Evolutionary conservation across 2,888 invertebrate species (phyloP), one percentile per base, ranked within the genome.

Genomic region (Cheilosia variabilis): DNA sequence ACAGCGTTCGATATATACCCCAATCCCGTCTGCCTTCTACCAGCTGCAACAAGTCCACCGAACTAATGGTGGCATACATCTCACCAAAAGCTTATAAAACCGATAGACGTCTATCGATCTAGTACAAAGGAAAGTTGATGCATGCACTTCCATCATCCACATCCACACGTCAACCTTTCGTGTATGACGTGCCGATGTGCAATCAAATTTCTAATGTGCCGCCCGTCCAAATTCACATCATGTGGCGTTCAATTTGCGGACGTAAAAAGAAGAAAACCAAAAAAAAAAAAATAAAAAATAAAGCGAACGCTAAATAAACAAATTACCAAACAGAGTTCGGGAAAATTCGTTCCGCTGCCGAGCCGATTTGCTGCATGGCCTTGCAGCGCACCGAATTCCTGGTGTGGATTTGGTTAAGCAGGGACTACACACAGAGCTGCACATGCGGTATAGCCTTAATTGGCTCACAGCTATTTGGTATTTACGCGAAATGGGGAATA

Each of bases 401-500:
- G 55, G 47, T 69, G 45, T 58, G 45, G 63, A 73, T 63, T 80
- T 65, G 69, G 62, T 58, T 80, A 27, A 77, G 58, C 60, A 72
- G 43, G 17, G 52, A 77, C 68, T 76, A 47, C 43, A 45, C 57
- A 62, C 50, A 62, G 62, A 47, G 45, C n/a, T n/a, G n/a, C n/a
- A 45, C 45, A 17, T 34, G 31, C n/a, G n/a, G n/a, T n/a, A 52
- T 34, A 47, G 65, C 47, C 75, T 76, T 84, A 84, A 84, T 84
- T 84, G 84, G 80, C 80, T 75, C 34, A 53, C 73, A 73, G 83
- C 63, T 80, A 57, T 66, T 66, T 66, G 60, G 71, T 80, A 62
- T 72, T 77, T 81, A 77, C 71, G 76, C 81, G 81, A 86, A 86
- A 86, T 86, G 62, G 77, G 68, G 68, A 76, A 81, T 69, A 81